Percentiles rank a stretch among this genome's conserved stretches.
Evolutionary conservation across 2,113 vertebrate species (phyloP).

Genomic region (Agapornis roseicollis): DNA sequence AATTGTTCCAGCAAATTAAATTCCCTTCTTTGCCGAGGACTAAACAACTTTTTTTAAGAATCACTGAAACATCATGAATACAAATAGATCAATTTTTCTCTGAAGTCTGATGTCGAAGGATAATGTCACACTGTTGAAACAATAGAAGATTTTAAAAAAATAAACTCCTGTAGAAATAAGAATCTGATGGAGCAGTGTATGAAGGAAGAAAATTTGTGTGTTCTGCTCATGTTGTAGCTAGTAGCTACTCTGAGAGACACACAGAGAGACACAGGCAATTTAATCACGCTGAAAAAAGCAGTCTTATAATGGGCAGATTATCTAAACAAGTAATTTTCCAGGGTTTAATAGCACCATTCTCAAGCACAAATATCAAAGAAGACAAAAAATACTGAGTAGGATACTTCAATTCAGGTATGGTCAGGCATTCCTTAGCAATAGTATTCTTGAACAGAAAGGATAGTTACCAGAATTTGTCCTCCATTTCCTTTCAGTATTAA

Average conservation of each 20-base stretch:
- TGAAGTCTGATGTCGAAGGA: neutral
- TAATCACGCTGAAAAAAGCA: neutral
- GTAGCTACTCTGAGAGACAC: neutral
- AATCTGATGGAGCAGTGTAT: neutral
- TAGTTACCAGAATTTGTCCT: neutral
- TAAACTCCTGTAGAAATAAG: neutral
- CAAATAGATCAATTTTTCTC: neutral
- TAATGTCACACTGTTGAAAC: neutral
- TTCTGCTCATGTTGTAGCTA: neutral
- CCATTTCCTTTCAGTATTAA: neutral
- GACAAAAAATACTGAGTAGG: neutral
- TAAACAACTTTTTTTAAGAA: neutral
- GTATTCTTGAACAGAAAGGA: neutral
- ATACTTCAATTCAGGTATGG: neutral
- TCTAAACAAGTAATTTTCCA: neutral
- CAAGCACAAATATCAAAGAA: neutral
- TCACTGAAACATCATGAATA: neutral
- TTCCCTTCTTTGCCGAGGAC: neutral
- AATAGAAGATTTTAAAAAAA: neutral
- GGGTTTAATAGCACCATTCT: neutral
- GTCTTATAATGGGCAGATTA: neutral
- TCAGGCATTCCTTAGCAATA: neutral
- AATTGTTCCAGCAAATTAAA: neutral
- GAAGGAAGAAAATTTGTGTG: neutral
- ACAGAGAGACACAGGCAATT: neutral